A percentile compares a stretch with the other conserved stretches of the same genome.
Conservation (phyloP, 30 jellyfish, hydroid and myxozoan genomes). For the Aurelia sp. region DNA sequence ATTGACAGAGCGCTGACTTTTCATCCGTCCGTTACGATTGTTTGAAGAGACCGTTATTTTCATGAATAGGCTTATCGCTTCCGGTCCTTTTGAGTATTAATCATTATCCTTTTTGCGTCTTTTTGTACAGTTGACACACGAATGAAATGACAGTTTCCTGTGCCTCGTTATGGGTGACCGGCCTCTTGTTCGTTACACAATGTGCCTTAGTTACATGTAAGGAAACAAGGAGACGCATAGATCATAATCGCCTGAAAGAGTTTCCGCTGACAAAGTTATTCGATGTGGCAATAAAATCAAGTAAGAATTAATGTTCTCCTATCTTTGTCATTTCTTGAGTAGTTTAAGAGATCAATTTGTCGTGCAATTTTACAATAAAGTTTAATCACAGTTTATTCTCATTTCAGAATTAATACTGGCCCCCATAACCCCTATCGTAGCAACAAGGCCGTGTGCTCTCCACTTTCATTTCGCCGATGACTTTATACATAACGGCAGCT, state of each 20-base stretch:
- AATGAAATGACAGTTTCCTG: slow-evolving; percentile 51
- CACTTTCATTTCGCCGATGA: no score
- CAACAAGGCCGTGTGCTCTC: no score
- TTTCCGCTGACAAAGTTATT: slow-evolving; percentile 51
- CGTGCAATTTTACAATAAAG: no score
- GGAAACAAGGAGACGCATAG: slow-evolving; percentile 19
- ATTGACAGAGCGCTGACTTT: slow-evolving; percentile 11
- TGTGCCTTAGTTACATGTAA: slow-evolving; percentile 13
- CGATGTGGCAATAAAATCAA: slow-evolving; percentile 41
- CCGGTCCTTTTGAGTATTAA: slow-evolving; percentile 23
- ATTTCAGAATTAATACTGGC: no score
- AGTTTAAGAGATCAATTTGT: no score
- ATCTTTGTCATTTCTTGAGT: no score
- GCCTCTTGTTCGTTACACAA: slow-evolving; percentile 53
- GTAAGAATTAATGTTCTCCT: slow-evolving; percentile 9
- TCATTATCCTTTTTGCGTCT: slow-evolving; percentile 8
- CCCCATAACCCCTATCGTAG: no score
- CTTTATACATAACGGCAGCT: no score
- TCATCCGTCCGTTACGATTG: slow-evolving; percentile 30
- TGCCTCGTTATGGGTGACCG: slow-evolving; percentile 48
- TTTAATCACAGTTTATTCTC: no score
- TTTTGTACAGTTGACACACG: slow-evolving; percentile 14
- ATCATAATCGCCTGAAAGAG: slow-evolving; percentile 36
- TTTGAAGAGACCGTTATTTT: slow-evolving; percentile 19
- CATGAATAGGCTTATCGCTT: slow-evolving; percentile 14